Evolutionary conservation across 64 coral and sea anemone species (phyloP).

Genomic region (Montipora capricornis): DNA sequence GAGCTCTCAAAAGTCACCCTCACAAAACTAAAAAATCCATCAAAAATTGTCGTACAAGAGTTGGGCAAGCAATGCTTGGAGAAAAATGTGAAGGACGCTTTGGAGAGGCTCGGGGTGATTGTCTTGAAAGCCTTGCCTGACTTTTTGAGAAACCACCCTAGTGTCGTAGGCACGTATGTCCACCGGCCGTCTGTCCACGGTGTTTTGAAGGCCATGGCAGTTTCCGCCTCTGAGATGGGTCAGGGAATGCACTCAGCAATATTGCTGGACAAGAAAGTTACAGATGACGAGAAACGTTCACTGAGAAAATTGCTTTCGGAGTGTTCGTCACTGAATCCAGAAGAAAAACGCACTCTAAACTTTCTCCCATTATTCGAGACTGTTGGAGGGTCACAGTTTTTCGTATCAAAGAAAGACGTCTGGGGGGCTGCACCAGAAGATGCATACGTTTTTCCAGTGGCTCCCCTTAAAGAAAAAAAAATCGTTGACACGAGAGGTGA

Average conservation of each 20-base stretch:
- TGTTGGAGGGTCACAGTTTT: background rate
- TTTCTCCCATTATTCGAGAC: conserved; percentile 33
- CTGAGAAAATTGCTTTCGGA: conserved; percentile 64
- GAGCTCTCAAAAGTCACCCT: conserved; percentile 14
- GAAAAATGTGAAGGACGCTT: background rate
- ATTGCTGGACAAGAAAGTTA: background rate
- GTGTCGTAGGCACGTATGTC: conserved; percentile 7
- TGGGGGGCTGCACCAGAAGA: background rate
- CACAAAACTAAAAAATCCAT: conserved; percentile 24
- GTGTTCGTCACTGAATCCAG: background rate
- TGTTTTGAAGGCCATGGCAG: conserved; percentile 56
- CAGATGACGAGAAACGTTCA: conserved; percentile 43
- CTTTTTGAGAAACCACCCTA: conserved; percentile 33
- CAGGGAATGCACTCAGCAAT: background rate
- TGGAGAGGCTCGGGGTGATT: conserved; percentile 42
- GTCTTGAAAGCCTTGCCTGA: conserved; percentile 59
- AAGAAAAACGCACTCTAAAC: conserved; percentile 5
- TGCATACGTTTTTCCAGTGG: conserved; percentile 2
- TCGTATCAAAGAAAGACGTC: conserved; percentile 9
- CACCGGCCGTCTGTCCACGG: conserved; percentile 51
- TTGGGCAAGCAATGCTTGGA: conserved; percentile 19
- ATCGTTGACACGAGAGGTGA: background rate
- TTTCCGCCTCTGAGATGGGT: background rate
- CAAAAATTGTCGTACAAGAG: conserved; percentile 46
- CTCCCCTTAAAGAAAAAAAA: background rate